Base-by-base conservation (phyloP, 2,797 vertebrate genomes). In the Lutjanus campechanus region DNA sequence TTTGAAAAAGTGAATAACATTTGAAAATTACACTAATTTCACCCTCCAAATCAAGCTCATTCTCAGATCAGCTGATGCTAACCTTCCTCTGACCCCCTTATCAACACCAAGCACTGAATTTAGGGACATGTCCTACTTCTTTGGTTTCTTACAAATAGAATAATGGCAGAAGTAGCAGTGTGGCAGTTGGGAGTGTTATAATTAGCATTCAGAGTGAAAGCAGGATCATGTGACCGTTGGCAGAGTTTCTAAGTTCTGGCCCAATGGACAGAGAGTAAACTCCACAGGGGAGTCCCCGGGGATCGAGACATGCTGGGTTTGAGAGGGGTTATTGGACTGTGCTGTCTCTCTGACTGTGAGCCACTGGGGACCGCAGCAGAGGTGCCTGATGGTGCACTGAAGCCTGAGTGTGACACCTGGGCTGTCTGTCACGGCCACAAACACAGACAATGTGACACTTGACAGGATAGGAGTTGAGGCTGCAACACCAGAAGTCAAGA, bases 341-440 rank as follows among this genome's bases (percentile, higher is more conserved):
- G 94, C 89, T 84, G 88, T 90, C 85, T 92, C 80, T 89, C 87
- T 92, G 91, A 93, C 93, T 92, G 91, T 86, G 91, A 92, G 93
- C 89, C 95, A 90, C 93, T 84, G 84, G 94, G 94, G 94, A 95
- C 85, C 62, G 11, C 71, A 89, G 92, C 88, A 77, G 89, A 91
- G 91, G 91, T 87, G 93, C 89, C 92, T 94, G 92, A 94, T 91
- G 91, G 93, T 91, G 95, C 95, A 94, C 91, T 94, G 93, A 92
- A 94, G 93, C 95, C 93, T 86, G 92, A 92, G 95, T 93, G 92
- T 95, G 94, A 95, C 94, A 95, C 92, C 93, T 93, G 89, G 91
- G 90, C 94, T 94, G 93, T 94, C 94, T 92, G 93, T 93, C 94
- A 95, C 72, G 79, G 92, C 90, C 89, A 89, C 93, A 93, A 92